Percentiles rank a stretch among this genome's conserved stretches.
These are phyloP conservation scores for Melinaea menophilus DNA, from an alignment of 2,888 invertebrate species.

Conservation along the genomic window DNA sequence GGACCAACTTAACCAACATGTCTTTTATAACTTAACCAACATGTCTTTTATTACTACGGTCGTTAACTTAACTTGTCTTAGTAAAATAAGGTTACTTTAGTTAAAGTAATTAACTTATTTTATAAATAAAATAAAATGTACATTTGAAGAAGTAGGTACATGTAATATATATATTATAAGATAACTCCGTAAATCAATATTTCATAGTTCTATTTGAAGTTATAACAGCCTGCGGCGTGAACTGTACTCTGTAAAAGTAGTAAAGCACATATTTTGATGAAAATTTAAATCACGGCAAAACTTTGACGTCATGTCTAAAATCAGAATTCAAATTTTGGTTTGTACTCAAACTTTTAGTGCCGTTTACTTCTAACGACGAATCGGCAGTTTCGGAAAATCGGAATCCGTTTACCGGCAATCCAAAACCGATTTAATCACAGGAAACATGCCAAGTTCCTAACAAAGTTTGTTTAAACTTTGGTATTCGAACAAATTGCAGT, in stretches of 20 bases:
- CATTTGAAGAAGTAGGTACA: background rate
- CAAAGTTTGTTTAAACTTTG: slow-evolving; percentile 71
- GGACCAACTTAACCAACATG: slow-evolving; percentile 45
- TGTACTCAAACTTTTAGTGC: slow-evolving; percentile 52
- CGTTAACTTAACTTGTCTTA: slow-evolving; percentile 43
- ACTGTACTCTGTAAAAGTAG: background rate
- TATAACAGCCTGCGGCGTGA: slow-evolving; percentile 1
- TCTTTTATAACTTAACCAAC: slow-evolving; percentile 51
- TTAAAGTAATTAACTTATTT: slow-evolving; percentile 21
- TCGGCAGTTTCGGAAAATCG: slow-evolving; percentile 58
- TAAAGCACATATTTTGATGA: slow-evolving; percentile 12
- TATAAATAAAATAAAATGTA: slow-evolving; percentile 22
- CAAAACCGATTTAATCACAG: slow-evolving; percentile 75
- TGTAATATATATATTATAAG: background rate
- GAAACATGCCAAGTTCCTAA: slow-evolving; percentile 71
- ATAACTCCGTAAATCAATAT: background rate
- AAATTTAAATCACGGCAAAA: slow-evolving; percentile 18
- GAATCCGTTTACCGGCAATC: slow-evolving; percentile 68
- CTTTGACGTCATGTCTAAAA: slow-evolving; percentile 35
- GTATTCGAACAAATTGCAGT: slow-evolving; percentile 72
- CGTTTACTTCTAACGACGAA: slow-evolving; percentile 66
- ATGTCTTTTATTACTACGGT: slow-evolving; percentile 50
- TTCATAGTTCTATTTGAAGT: background rate
- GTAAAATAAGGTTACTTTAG: slow-evolving; percentile 28
- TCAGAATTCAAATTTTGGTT: slow-evolving; percentile 57